Percentiles rank a stretch among this genome's conserved stretches.
These are phyloP conservation scores for Gobiocypris rarus DNA, from an alignment of 2,113 vertebrate species.

Conservation along the genomic window DNA sequence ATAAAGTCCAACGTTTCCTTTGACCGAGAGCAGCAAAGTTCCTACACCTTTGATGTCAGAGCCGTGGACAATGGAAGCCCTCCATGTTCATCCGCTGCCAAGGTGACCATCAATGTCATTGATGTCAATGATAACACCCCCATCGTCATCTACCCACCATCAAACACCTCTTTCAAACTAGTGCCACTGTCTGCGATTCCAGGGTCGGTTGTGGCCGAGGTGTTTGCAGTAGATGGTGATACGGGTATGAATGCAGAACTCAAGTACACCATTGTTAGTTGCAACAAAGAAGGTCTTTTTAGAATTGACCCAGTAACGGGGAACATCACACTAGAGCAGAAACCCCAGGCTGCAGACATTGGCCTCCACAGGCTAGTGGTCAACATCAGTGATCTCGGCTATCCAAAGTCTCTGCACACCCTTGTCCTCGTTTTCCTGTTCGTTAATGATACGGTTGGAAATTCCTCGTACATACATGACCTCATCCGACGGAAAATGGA, in stretches of 20 bases:
- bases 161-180: conserved; percentile 96
- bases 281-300: conserved; percentile 95
- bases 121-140: conserved; percentile 98
- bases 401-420: conserved; percentile 95
- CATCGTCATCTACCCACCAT: conserved; percentile 92
- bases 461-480: conserved; percentile 91
- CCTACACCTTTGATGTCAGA: conserved; percentile 96
- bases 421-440: conserved; percentile 96
- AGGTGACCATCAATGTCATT: conserved; percentile 98
- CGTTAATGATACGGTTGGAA: conserved; percentile 96
- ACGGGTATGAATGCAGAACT: conserved; percentile 98
- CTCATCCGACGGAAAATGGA: conserved; percentile 97
- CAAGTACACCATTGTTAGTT: conserved; percentile 95
- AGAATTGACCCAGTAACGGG: conserved; percentile 97
- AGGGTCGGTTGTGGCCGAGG: conserved; percentile 94
- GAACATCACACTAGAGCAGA: conserved; percentile 97
- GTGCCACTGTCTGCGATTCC: conserved; percentile 96
- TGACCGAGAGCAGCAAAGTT: conserved; percentile 96
- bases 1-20: conserved; percentile 99
- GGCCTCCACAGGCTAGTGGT: conserved; percentile 96
- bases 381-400: conserved; percentile 97
- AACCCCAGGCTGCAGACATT: conserved; percentile 85
- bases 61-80: conserved; percentile 93
- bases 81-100: conserved; percentile 92
- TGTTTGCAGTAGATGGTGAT: conserved; percentile 96